A percentile compares a stretch with the other conserved stretches of the same genome.
phyloP scores from a whole-genome alignment of 2,113 vertebrate species.

The Anolis carolinensis region DNA sequence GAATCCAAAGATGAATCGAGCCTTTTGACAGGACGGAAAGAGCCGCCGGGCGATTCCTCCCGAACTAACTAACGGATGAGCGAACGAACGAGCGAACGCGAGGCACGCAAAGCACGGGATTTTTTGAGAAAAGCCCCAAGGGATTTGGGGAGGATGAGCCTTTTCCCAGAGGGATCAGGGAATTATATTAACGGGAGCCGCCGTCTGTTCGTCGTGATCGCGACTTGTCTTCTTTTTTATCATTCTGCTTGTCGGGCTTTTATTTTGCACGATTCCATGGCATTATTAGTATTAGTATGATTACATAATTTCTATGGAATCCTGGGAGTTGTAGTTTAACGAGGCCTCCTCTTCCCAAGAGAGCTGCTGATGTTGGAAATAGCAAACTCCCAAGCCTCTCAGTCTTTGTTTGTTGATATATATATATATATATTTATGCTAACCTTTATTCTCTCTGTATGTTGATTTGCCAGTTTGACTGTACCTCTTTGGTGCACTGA shows the following conservation, averaged over 20 bases:
- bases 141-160: neutral
- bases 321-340: no score
- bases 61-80: no score
- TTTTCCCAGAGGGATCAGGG: accelerated
- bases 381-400: no score
- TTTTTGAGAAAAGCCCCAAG: neutral
- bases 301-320: no score
- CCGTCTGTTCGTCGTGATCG: neutral
- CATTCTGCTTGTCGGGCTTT: no score
- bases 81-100: neutral
- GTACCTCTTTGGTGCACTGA: no score
- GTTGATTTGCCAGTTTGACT: no score
- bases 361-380: no score
- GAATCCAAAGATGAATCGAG: neutral
- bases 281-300: neutral
- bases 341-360: no score
- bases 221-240: neutral
- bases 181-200: slow-evolving; percentile 6
- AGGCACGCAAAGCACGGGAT: neutral
- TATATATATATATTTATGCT: no score
- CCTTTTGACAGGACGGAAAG: neutral
- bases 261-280: neutral
- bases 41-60: neutral
- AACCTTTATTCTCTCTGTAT: no score
- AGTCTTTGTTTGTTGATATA: no score